Percentiles rank a stretch among this genome's conserved stretches.
phyloP scores from a whole-genome alignment of 2,113 vertebrate genomes.

The Siniperca chuatsi region DNA sequence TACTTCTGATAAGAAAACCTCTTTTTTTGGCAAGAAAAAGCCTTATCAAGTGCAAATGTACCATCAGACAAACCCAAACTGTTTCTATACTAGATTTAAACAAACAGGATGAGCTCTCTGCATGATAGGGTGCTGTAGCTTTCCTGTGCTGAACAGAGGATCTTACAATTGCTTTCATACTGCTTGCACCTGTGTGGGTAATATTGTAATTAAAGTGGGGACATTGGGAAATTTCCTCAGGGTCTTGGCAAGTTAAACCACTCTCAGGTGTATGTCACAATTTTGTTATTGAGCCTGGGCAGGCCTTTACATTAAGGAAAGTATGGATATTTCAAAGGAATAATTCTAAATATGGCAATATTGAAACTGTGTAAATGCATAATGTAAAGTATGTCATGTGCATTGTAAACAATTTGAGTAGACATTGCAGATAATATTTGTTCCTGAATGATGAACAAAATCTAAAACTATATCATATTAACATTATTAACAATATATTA shows the following conservation, averaged over 20 bases:
- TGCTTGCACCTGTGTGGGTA: slow-evolving; percentile 68
- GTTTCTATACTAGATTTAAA: slow-evolving; percentile 16
- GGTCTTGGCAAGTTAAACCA: slow-evolving; percentile 66
- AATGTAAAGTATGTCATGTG: neutral
- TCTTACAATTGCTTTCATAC: slow-evolving; percentile 49
- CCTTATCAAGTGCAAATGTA: neutral
- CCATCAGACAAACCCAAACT: slow-evolving; percentile 31
- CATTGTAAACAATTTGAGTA: neutral
- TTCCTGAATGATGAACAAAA: slow-evolving; percentile 7
- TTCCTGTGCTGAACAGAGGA: slow-evolving; percentile 26
- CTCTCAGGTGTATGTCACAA: slow-evolving; percentile 58
- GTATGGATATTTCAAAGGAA: slow-evolving; percentile 43
- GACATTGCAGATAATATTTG: neutral
- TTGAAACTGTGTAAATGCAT: slow-evolving; percentile 4
- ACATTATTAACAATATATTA: neutral
- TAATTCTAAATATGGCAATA: slow-evolving; percentile 11
- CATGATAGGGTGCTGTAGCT: slow-evolving; percentile 27
- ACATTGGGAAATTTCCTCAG: slow-evolving; percentile 64
- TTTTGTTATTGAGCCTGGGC: slow-evolving; percentile 46
- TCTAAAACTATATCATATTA: neutral
- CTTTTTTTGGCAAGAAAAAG: slow-evolving; percentile 1
- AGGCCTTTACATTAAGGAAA: slow-evolving; percentile 48
- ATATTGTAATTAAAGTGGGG: slow-evolving; percentile 75
- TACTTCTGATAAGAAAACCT: neutral
- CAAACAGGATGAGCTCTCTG: slow-evolving; percentile 37